phyloP scores from a whole-genome alignment of 2,888 invertebrate species.

The Dyspetes luteomarginatus region DNA sequence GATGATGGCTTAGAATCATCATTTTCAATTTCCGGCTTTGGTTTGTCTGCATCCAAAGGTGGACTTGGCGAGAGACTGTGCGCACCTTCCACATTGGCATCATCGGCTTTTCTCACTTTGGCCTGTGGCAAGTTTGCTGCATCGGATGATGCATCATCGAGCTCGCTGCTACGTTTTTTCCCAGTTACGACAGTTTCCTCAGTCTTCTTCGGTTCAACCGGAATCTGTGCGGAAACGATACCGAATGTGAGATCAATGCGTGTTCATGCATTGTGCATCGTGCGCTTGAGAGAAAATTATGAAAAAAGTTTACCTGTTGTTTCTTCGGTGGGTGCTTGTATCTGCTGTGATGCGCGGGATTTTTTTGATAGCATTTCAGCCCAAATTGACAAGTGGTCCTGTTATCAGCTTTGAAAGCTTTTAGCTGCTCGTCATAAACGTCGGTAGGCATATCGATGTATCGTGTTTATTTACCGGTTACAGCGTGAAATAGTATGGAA shows the following conservation, averaged over 20 bases:
- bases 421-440: conserved; percentile 53
- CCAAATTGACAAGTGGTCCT: conserved; percentile 91
- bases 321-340: conserved; percentile 89
- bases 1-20: conserved; percentile 1
- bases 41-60: conserved; percentile 3
- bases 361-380: conserved; percentile 92
- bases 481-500: too few species aligned
- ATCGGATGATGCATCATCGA: conserved; percentile 27
- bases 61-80: conserved; percentile 64
- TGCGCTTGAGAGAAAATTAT: not conserved
- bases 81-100: conserved; percentile 12
- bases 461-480: too few species aligned
- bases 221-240: not conserved
- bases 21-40: conserved; percentile 8
- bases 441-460: conserved; percentile 45
- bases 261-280: not conserved
- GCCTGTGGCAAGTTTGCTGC: conserved; percentile 6
- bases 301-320: conserved; percentile 49
- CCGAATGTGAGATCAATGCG: not conserved
- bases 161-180: conserved; percentile 52
- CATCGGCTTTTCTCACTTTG: conserved; percentile 53
- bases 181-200: not conserved
- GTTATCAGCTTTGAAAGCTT: conserved; percentile 75
- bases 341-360: conserved; percentile 88
- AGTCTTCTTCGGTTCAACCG: not conserved